Evolutionary conservation across 2,113 vertebrate species (phyloP).

Genomic region (Trogon melanurus): DNA sequence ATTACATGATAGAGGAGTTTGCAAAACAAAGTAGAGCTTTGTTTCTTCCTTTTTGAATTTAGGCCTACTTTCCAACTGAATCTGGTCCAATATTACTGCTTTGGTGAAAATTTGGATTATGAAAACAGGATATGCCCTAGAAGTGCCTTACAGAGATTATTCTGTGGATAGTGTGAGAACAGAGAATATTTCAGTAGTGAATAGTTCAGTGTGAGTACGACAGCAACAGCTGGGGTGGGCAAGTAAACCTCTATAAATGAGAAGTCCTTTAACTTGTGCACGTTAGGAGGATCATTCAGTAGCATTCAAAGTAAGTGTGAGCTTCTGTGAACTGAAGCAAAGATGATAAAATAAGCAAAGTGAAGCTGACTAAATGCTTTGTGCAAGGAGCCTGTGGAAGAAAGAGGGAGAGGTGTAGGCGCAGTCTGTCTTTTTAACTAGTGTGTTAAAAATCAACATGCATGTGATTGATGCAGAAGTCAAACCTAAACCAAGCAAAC

Average conservation of each 20-base stretch:
- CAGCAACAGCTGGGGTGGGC: not conserved
- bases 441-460: not conserved
- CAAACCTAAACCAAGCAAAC: constrained; percentile 32
- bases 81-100: not conserved
- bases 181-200: not conserved
- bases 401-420: not conserved
- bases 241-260: not conserved
- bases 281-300: not conserved
- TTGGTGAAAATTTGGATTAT: not conserved
- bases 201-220: not conserved
- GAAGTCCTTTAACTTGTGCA: not conserved
- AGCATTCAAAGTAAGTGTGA: not conserved
- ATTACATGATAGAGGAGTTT: not conserved
- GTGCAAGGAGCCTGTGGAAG: not conserved
- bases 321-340: not conserved
- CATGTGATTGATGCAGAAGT: constrained; percentile 1
- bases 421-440: not conserved
- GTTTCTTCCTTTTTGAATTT: not conserved
- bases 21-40: not conserved
- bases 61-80: not conserved
- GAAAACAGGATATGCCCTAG: not conserved
- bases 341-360: not conserved
- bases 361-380: not conserved
- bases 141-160: not conserved
- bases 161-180: not conserved